Percentiles rank a stretch among this genome's conserved stretches.
These are phyloP conservation scores for Cataglyphis albicans DNA, from an alignment of 2,888 invertebrate genomes.

Conservation along the genomic window DNA sequence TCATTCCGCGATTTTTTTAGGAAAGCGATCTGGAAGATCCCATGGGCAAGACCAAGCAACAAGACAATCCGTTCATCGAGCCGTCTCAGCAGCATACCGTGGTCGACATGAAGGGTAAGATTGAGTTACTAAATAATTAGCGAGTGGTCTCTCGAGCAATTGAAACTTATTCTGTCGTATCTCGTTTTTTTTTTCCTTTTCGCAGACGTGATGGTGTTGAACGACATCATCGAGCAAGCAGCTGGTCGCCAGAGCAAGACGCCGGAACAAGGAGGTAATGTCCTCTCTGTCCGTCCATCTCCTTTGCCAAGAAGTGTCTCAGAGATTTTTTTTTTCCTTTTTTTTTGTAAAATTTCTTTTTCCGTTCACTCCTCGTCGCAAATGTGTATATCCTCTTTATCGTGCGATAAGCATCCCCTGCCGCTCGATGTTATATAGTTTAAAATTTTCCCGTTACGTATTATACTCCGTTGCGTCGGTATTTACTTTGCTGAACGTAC, in stretches of 20 bases:
- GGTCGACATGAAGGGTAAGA: constrained; percentile 96
- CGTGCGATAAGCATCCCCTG: constrained; percentile 72
- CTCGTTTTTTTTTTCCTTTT: neutral
- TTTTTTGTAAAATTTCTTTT: constrained; percentile 57
- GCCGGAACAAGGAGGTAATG: constrained; percentile 95
- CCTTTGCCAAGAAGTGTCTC: neutral
- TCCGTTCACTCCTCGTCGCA: constrained; percentile 64
- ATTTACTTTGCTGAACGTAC: constrained; percentile 64
- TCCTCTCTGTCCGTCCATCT: constrained; percentile 38
- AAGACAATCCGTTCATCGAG: constrained; percentile 97
- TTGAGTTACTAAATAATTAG: constrained; percentile 2
- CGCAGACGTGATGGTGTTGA: constrained; percentile 98
- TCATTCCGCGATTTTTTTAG: constrained; percentile 85
- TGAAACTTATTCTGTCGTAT: constrained; percentile 7
- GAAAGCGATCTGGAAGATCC: constrained; percentile 94
- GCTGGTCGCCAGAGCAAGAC: constrained; percentile 95
- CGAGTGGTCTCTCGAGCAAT: neutral
- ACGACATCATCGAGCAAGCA: constrained; percentile 98
- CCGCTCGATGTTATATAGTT: constrained; percentile 67
- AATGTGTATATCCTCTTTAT: constrained; percentile 71
- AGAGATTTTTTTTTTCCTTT: neutral
- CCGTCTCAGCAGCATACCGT: constrained; percentile 94
- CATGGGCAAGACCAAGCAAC: constrained; percentile 93
- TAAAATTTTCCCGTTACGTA: constrained; percentile 51
- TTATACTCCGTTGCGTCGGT: constrained; percentile 42